Conservation (phyloP, 2,888 invertebrate genomes). For the Apotomis betuletana region DNA sequence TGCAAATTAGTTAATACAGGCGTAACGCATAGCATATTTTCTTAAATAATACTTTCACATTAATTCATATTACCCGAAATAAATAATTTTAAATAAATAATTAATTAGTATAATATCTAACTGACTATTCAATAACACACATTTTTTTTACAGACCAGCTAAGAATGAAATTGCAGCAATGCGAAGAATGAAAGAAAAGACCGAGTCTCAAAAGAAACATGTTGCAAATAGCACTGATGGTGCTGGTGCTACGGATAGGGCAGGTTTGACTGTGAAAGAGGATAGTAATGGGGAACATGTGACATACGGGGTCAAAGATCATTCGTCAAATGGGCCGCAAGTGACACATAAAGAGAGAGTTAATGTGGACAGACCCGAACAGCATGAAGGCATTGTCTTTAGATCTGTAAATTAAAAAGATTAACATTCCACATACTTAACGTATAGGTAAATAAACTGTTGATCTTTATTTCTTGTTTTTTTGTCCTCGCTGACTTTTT, state of each 20-base stretch:
- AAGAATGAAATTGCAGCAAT: slow-evolving; percentile 56
- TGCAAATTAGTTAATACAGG: too few relatives aligned
- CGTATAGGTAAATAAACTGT: slow-evolving; percentile 1
- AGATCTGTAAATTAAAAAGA: slow-evolving; percentile 43
- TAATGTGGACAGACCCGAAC: slow-evolving; percentile 47
- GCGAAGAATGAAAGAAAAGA: slow-evolving; percentile 48
- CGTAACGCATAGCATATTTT: too few relatives aligned
- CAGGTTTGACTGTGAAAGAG: neutral
- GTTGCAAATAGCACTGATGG: too few relatives aligned
- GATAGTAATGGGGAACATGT: neutral
- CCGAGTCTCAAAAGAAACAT: neutral
- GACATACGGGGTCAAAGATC: neutral
- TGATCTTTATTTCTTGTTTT: neutral
- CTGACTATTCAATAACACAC: too few relatives aligned
- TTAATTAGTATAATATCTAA: too few relatives aligned
- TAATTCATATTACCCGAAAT: too few relatives aligned
- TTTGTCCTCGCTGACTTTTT: neutral
- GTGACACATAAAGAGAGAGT: neutral
- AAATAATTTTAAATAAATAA: too few relatives aligned
- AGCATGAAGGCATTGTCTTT: slow-evolving; percentile 53
- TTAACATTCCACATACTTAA: neutral
- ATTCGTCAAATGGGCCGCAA: neutral
- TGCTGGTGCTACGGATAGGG: neutral
- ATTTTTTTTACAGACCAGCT: slow-evolving; percentile 55
- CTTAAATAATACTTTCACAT: too few relatives aligned